These are phyloP conservation scores for Aurelia aurita complex sp. Pacific DNA, from an alignment of 30 jellyfish, hydroid and myxozoan genomes.

Conservation along the genomic window DNA sequence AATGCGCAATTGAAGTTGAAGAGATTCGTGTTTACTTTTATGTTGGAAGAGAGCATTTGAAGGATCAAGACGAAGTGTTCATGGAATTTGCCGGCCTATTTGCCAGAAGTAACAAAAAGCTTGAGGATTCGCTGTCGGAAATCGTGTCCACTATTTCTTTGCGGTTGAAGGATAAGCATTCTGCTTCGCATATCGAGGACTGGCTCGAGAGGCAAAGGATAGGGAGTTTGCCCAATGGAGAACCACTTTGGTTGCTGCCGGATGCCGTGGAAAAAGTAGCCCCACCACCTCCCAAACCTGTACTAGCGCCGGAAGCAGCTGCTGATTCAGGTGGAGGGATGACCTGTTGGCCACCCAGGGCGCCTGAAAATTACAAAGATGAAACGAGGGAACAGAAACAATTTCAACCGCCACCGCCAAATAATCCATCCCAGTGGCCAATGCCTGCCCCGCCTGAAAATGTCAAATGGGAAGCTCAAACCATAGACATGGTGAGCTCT, in stretches of 20 bases:
- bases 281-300: background rate
- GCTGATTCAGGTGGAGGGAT: background rate
- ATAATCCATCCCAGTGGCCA: constrained; percentile 11
- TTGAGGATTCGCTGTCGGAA: constrained; percentile 19
- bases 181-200: background rate
- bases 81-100: constrained; percentile 38
- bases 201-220: background rate
- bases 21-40: constrained; percentile 35
- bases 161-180: background rate
- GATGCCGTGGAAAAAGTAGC: background rate
- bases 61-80: constrained; percentile 41
- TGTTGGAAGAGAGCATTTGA: constrained; percentile 2
- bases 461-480: constrained; percentile 2
- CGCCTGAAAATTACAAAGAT: constrained; percentile 42
- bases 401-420: constrained; percentile 2
- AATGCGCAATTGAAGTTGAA: constrained; percentile 20
- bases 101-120: constrained; percentile 6
- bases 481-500: background rate
- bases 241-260: background rate
- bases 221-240: background rate
- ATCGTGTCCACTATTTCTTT: background rate
- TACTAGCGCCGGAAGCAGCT: background rate
- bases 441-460: constrained; percentile 56
- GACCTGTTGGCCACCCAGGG: constrained; percentile 81
- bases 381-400: constrained; percentile 17